Evolutionary conservation across 2,888 invertebrate species (phyloP).

Genomic region (Ephialtes manifestator): DNA sequence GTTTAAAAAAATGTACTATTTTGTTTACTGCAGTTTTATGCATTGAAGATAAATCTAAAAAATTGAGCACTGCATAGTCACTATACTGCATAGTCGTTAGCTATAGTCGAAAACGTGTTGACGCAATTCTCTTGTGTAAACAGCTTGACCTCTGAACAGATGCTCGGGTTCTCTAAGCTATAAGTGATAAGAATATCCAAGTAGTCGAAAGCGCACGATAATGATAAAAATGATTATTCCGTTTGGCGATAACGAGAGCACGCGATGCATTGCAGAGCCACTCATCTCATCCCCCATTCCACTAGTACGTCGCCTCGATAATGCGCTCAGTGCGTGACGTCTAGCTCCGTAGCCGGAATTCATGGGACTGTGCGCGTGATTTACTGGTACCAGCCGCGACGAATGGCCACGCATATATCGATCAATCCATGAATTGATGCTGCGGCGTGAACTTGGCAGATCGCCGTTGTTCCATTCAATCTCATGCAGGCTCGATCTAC

Average conservation of each 20-base stretch:
- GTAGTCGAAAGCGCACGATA: conserved; percentile 2
- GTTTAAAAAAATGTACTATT: not conserved
- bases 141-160: conserved; percentile 33
- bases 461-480: conserved; percentile 65
- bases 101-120: not conserved
- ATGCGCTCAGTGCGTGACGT: conserved; percentile 66
- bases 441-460: conserved; percentile 68
- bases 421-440: conserved; percentile 68
- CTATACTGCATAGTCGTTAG: too few relatives aligned
- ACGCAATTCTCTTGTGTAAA: conserved; percentile 14
- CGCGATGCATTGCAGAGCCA: conserved; percentile 10
- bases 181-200: conserved; percentile 37
- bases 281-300: conserved; percentile 2
- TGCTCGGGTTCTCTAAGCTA: conserved; percentile 2
- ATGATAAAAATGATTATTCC: conserved; percentile 25
- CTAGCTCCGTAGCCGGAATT: conserved; percentile 61
- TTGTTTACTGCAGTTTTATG: not conserved
- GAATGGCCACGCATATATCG: conserved; percentile 66
- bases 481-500: conserved; percentile 5
- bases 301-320: conserved; percentile 56
- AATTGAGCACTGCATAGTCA: not conserved
- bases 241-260: conserved; percentile 35
- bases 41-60: not conserved
- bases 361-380: conserved; percentile 67
- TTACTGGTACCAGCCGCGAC: conserved; percentile 67